phyloP scores from a whole-genome alignment of 2,888 invertebrate genomes.

The Hoplodrina ambigua region DNA sequence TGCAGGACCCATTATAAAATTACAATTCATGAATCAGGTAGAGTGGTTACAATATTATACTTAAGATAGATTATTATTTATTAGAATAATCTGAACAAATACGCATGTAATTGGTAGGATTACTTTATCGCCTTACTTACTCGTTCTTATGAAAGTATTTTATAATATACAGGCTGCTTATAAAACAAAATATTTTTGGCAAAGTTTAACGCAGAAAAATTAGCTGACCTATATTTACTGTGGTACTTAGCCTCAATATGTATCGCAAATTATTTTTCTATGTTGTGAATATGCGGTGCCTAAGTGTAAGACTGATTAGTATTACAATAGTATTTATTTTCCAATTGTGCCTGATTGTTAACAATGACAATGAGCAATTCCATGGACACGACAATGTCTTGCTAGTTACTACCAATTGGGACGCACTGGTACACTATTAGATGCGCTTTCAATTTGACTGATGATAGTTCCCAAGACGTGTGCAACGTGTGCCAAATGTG shows the following conservation, averaged over 20 bases:
- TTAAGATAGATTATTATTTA: conserved; percentile 3
- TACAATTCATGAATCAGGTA: too few relatives aligned
- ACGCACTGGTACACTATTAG: not conserved
- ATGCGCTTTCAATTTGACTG: not conserved
- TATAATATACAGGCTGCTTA: not conserved
- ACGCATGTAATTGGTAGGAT: not conserved
- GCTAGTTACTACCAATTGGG: not conserved
- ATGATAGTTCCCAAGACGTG: not conserved
- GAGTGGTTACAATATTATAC: not conserved
- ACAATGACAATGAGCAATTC: conserved; percentile 16
- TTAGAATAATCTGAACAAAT: conserved; percentile 4
- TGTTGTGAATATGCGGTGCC: conserved; percentile 76
- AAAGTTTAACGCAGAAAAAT: not conserved
- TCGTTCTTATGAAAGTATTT: conserved; percentile 20
- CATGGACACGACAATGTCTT: conserved; percentile 7
- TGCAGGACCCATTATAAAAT: not conserved
- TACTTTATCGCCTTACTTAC: conserved; percentile 1
- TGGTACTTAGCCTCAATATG: conserved; percentile 6
- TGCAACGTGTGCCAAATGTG: not conserved
- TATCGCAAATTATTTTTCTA: conserved; percentile 35
- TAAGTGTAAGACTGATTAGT: conserved; percentile 83
- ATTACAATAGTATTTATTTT: conserved; percentile 65
- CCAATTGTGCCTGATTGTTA: conserved; percentile 58
- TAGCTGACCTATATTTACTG: conserved; percentile 8
- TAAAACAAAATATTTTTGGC: conserved; percentile 4